Percentiles rank a stretch among this genome's conserved stretches.
phyloP scores from a whole-genome alignment of 2,797 vertebrate genomes.

The Notolepis coatsorum region DNA sequence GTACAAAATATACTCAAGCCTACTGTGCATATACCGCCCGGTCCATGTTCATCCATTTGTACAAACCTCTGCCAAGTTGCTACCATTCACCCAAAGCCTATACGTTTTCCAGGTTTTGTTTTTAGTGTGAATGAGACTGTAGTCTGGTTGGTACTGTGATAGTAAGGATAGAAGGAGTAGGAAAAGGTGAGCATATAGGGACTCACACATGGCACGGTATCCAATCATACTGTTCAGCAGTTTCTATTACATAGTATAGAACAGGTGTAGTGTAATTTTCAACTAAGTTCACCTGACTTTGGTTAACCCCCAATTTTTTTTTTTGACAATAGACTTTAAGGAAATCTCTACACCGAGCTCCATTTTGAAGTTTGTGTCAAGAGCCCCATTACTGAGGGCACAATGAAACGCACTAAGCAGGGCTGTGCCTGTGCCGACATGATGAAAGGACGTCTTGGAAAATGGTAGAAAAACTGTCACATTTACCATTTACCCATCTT shows the following conservation, averaged over 20 bases:
- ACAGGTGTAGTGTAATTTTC: slow-evolving; percentile 48
- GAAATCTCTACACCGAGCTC: slow-evolving; percentile 50
- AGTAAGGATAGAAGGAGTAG: background rate
- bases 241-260: background rate
- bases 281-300: slow-evolving; percentile 15
- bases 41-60: background rate
- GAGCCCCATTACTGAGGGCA: slow-evolving; percentile 75
- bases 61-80: slow-evolving; percentile 1
- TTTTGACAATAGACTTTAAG: slow-evolving; percentile 54
- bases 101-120: background rate
- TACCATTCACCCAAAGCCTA: background rate
- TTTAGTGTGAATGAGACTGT: background rate
- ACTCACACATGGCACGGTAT: too few relatives aligned
- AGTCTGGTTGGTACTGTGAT: background rate
- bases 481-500: slow-evolving; percentile 79
- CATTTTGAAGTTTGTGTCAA: slow-evolving; percentile 73
- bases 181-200: background rate
- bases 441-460: slow-evolving; percentile 82
- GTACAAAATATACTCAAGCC: slow-evolving; percentile 10
- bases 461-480: slow-evolving; percentile 81
- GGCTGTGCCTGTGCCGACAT: slow-evolving; percentile 71
- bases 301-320: background rate
- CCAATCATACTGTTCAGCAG: too few relatives aligned
- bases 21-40: background rate
- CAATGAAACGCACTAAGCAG: slow-evolving; percentile 75